Percentiles rank a stretch among this genome's conserved stretches.
phyloP scores from a whole-genome alignment of 2,797 vertebrate species.

The Vultur gryphus region DNA sequence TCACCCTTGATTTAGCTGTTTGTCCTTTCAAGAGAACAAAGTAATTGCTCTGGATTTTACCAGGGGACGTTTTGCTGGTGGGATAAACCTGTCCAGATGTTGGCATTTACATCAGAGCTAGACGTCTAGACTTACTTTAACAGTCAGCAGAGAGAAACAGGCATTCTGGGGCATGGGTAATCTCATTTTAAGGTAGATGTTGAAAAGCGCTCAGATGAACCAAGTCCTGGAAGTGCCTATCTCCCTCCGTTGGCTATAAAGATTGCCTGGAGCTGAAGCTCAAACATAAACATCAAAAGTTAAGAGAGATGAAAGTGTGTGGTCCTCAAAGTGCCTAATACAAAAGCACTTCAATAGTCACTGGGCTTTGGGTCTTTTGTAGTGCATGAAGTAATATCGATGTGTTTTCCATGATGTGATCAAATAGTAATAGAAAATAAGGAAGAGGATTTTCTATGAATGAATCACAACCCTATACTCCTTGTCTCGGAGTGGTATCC shows the following conservation, averaged over 20 bases:
- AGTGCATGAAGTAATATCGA: neutral
- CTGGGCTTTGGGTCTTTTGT: neutral
- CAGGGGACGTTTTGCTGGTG: neutral
- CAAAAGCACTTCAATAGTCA: neutral
- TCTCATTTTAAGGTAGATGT: slow-evolving; percentile 47
- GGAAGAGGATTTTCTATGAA: neutral
- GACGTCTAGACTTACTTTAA: slow-evolving; percentile 55
- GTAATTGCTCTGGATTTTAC: slow-evolving; percentile 26
- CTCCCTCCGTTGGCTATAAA: slow-evolving; percentile 40
- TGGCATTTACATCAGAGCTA: slow-evolving; percentile 60
- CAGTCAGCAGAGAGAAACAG: slow-evolving; percentile 26
- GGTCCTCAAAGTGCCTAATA: slow-evolving; percentile 29
- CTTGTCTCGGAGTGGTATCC: neutral
- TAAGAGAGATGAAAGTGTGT: slow-evolving; percentile 29
- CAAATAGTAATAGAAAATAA: slow-evolving; percentile 12
- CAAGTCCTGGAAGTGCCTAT: slow-evolving; percentile 8
- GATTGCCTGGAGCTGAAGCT: slow-evolving; percentile 35
- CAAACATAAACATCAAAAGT: slow-evolving; percentile 51
- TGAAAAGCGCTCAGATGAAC: slow-evolving; percentile 28
- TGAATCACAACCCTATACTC: neutral
- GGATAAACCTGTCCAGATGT: slow-evolving; percentile 58
- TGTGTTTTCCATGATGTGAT: neutral
- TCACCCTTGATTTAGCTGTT: neutral
- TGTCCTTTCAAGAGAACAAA: neutral
- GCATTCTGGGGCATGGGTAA: slow-evolving; percentile 13